Conservation (phyloP, 2,888 invertebrate genomes). For the Tipula helvola region DNA sequence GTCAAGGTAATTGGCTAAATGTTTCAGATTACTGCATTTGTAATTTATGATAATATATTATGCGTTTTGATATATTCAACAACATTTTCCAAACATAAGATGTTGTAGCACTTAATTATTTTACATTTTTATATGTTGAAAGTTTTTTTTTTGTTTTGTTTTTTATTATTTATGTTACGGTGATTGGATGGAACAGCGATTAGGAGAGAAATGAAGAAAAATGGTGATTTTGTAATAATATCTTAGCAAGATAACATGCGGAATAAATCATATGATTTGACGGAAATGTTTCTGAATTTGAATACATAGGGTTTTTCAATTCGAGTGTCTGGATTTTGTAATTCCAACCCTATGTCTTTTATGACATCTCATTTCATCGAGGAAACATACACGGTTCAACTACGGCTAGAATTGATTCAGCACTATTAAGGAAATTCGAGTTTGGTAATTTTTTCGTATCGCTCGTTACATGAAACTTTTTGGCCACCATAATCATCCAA, state of each 20-base stretch:
- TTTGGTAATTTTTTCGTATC: too few relatives aligned
- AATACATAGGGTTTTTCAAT: too few relatives aligned
- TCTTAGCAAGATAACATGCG: not conserved
- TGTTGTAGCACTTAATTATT: not conserved
- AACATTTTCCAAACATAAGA: not conserved
- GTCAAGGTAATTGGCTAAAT: not conserved
- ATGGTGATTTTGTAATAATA: not conserved
- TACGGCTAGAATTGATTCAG: too few relatives aligned
- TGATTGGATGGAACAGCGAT: not conserved
- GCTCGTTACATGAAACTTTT: too few relatives aligned
- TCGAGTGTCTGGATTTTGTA: too few relatives aligned
- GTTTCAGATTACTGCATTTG: not conserved
- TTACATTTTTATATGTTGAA: not conserved
- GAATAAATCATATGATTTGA: not conserved
- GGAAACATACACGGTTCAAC: too few relatives aligned
- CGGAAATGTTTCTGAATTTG: too few relatives aligned
- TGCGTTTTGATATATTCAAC: not conserved
- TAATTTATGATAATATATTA: not conserved
- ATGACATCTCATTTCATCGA: too few relatives aligned
- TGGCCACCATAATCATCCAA: too few relatives aligned
- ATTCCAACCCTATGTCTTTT: too few relatives aligned
- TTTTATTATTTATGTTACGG: not conserved
- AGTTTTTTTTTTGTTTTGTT: not conserved
- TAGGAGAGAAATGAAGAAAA: not conserved
- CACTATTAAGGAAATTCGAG: too few relatives aligned